Evolutionary conservation across 2,797 vertebrate genomes (phyloP).

Genomic region (Pangasius mekongensis): DNA sequence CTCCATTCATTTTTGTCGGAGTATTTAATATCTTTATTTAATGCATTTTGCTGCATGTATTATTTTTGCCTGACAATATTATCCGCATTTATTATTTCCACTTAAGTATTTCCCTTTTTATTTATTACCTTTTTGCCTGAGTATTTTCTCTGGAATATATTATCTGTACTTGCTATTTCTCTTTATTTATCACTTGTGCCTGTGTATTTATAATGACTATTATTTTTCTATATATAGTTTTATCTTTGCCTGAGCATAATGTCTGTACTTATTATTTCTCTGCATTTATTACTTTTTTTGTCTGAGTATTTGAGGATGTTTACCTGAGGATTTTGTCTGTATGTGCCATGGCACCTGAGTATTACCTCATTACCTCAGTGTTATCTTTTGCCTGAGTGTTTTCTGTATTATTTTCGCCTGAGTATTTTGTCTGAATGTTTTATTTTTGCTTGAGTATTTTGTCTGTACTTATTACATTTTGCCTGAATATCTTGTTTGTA

Average conservation of each 20-base stretch:
- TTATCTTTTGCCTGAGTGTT: not conserved
- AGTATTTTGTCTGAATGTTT: not conserved
- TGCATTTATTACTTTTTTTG: not conserved
- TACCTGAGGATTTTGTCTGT: not conserved
- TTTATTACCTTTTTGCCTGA: not conserved
- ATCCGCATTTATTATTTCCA: not conserved
- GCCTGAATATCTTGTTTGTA: not conserved
- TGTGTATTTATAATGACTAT: no score
- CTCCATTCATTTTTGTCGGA: not conserved
- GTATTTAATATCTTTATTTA: no score
- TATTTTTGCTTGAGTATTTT: not conserved
- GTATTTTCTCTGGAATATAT: not conserved
- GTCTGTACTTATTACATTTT: no score
- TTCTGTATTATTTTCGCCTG: not conserved
- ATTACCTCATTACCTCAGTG: not conserved
- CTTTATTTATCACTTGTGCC: no score
- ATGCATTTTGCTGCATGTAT: no score
- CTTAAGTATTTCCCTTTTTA: not conserved
- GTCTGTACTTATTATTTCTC: not conserved
- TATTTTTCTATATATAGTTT: no score
- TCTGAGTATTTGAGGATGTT: not conserved
- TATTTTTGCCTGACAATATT: not conserved
- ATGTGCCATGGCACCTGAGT: no score
- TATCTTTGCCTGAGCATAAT: not conserved
- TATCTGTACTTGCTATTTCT: not conserved